Conservation (phyloP, 1,140 invertebrate genomes). For the Heliconius eleuchia region DNA sequence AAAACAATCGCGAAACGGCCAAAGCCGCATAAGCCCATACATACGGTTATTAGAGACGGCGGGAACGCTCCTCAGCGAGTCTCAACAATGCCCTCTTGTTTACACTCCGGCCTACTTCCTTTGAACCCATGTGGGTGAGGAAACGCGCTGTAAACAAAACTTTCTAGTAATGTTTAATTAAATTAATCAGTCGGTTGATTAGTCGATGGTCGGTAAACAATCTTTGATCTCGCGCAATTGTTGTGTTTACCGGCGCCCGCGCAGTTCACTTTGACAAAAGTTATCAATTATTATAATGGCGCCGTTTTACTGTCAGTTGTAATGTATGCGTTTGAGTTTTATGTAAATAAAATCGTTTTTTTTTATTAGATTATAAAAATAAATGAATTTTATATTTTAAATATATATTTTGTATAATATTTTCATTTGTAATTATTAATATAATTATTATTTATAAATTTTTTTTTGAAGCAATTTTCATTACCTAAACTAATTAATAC, state of each 20-base stretch:
- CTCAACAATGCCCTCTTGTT: conserved; percentile 67
- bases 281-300: conserved; percentile 38
- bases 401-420: too few species aligned
- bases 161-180: conserved; percentile 81
- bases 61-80: conserved; percentile 38
- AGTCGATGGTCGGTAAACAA: conserved; percentile 78
- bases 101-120: conserved; percentile 74
- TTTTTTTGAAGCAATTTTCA: background rate
- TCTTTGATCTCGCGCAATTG: conserved; percentile 76
- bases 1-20: background rate
- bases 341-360: background rate
- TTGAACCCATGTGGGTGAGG: conserved; percentile 79
- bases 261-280: conserved; percentile 46
- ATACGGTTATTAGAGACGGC: conserved; percentile 26
- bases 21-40: conserved; percentile 13
- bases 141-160: conserved; percentile 78
- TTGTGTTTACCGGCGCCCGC: conserved; percentile 57
- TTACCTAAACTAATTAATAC: too few species aligned
- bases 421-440: too few species aligned
- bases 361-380: too few species aligned
- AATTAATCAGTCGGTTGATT: conserved; percentile 80
- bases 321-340: background rate
- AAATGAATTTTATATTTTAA: too few species aligned
- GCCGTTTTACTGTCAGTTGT: background rate
- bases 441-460: background rate